These are phyloP conservation scores for Drosophila malerkotliana DNA, from an alignment of 1,140 invertebrate genomes.

Conservation along the genomic window DNA sequence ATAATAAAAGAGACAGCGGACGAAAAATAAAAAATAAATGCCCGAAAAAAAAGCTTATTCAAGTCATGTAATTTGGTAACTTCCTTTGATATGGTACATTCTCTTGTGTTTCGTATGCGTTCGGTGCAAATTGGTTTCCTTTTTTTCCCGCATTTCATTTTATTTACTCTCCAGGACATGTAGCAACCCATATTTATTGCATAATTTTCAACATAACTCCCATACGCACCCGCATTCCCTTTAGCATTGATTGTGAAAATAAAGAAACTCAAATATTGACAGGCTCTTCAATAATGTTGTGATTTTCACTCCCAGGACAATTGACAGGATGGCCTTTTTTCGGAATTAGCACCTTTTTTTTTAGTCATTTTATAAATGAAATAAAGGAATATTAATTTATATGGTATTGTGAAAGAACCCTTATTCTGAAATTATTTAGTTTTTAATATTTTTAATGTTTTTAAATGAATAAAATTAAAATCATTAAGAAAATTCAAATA, in stretches of 20 bases:
- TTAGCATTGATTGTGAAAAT: conserved; percentile 32
- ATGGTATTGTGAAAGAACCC: not conserved
- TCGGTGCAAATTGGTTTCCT: conserved; percentile 45
- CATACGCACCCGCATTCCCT: not conserved
- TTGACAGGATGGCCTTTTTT: conserved; percentile 10
- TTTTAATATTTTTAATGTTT: no score
- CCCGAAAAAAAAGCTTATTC: conserved; percentile 33
- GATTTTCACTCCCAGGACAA: conserved; percentile 15
- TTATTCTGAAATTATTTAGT: no score
- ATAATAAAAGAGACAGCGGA: conserved; percentile 11
- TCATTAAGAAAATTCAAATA: no score
- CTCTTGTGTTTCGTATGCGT: conserved; percentile 46
- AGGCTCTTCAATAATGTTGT: conserved; percentile 25
- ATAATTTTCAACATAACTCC: conserved; percentile 45
- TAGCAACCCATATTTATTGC: conserved; percentile 62
- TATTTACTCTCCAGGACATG: conserved; percentile 44
- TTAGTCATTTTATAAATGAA: not conserved
- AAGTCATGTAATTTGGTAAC: conserved; percentile 48
- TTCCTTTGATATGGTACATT: conserved; percentile 51
- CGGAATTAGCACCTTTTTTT: not conserved
- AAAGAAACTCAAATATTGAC: conserved; percentile 33
- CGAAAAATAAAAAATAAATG: conserved; percentile 16
- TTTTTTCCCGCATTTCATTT: conserved; percentile 37
- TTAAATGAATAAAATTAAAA: no score
- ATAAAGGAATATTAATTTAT: not conserved